Conservation (phyloP, 2,888 invertebrate species). For the Diarsia dahlii region DNA sequence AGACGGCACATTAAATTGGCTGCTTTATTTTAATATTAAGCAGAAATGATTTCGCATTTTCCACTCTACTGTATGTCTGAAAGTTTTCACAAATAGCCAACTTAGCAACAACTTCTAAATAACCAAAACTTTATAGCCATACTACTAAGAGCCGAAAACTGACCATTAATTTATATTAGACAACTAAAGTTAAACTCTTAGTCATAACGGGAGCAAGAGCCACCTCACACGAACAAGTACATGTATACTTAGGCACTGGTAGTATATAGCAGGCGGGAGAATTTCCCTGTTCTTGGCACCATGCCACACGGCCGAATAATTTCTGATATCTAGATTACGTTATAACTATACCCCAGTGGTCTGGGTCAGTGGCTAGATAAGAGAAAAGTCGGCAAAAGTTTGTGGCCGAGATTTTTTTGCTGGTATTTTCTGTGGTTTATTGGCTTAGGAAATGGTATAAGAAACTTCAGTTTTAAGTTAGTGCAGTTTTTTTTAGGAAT, state of each 20-base stretch:
- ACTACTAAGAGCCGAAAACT: constrained; percentile 1
- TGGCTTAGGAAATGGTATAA: background rate
- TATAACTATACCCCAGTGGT: constrained; percentile 28
- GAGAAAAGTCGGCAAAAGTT: constrained; percentile 9
- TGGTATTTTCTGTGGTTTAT: background rate
- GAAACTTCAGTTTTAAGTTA: background rate
- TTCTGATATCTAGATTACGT: constrained; percentile 54
- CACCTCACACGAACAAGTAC: constrained; percentile 12
- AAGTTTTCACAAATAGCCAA: background rate
- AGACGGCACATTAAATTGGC: background rate
- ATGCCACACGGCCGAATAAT: constrained; percentile 57
- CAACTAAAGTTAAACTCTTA: constrained; percentile 27
- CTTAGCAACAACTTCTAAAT: background rate
- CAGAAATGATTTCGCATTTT: too few relatives aligned
- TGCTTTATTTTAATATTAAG: background rate
- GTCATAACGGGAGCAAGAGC: constrained; percentile 25
- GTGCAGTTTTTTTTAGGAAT: background rate
- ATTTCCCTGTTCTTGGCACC: constrained; percentile 55
- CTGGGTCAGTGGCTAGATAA: constrained; percentile 40
- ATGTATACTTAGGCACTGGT: background rate
- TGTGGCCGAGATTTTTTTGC: background rate
- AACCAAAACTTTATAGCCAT: background rate
- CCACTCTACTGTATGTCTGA: background rate
- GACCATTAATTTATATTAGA: constrained; percentile 24
- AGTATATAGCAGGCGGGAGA: constrained; percentile 19